Evolutionary conservation across 2,113 vertebrate species (phyloP).

Genomic region (Tamias sibiricus): DNA sequence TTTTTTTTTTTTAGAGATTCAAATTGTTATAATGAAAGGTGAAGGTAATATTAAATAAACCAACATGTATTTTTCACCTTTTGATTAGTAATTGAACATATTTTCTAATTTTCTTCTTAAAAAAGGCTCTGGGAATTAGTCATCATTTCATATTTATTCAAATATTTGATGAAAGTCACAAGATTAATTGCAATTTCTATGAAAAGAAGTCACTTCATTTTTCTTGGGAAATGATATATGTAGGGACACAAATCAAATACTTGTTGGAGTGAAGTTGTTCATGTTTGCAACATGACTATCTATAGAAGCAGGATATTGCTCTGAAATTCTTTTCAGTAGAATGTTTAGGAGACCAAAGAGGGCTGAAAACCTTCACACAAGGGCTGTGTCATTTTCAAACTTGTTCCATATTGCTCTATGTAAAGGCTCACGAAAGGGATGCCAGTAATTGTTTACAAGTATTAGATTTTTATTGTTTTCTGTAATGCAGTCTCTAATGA

Average conservation of each 20-base stretch:
- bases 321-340: neutral
- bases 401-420: neutral
- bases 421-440: neutral
- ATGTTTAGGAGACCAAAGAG: neutral
- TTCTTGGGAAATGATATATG: constrained; percentile 18
- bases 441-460: neutral
- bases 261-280: neutral
- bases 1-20: constrained; percentile 13
- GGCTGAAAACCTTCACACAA: neutral
- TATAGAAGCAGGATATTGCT: neutral
- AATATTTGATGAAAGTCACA: neutral
- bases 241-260: neutral
- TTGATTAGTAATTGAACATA: neutral
- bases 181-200: neutral
- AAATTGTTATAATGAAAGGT: neutral
- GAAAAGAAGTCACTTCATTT: neutral
- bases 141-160: neutral
- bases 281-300: neutral
- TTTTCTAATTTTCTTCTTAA: constrained; percentile 24
- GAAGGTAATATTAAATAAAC: neutral
- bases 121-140: constrained; percentile 16
- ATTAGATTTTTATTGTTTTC: neutral
- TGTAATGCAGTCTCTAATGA: neutral
- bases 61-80: neutral
- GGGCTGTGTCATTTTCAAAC: neutral